Evolutionary conservation across 2,888 invertebrate species (phyloP).

Genomic region (Galeruca laticollis): DNA sequence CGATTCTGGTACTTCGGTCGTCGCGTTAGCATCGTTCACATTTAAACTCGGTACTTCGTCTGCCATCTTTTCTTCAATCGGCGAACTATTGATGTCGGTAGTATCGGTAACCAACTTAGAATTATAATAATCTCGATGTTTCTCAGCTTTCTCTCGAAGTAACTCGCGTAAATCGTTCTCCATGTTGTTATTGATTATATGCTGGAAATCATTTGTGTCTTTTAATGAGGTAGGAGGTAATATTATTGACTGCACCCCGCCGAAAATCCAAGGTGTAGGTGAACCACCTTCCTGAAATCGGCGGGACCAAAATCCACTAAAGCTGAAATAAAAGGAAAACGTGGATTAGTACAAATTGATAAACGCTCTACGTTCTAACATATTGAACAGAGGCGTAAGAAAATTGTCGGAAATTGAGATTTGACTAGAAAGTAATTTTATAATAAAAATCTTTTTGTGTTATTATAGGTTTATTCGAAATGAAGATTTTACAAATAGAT

Average conservation of each 20-base stretch:
- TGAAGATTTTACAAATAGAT: no score
- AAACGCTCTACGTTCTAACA: no score
- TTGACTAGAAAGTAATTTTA: no score
- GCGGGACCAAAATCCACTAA: slow-evolving; percentile 61
- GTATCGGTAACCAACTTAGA: slow-evolving; percentile 49
- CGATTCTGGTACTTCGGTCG: slow-evolving; percentile 41
- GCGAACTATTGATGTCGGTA: slow-evolving; percentile 34
- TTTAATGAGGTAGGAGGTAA: slow-evolving; percentile 12
- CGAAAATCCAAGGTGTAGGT: slow-evolving; percentile 57
- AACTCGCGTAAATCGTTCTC: slow-evolving; percentile 54
- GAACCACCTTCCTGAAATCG: slow-evolving; percentile 55
- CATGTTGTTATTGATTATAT: slow-evolving; percentile 42
- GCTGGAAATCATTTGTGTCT: slow-evolving; percentile 33
- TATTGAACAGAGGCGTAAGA: no score
- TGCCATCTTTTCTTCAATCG: slow-evolving; percentile 52
- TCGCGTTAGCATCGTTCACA: not conserved
- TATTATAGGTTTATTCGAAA: no score
- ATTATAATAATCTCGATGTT: slow-evolving; percentile 59
- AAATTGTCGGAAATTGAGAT: no score
- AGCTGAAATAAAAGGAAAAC: slow-evolving; percentile 54
- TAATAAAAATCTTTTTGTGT: no score
- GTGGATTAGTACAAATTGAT: not conserved
- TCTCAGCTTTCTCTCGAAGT: slow-evolving; percentile 59
- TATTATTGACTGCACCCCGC: slow-evolving; percentile 47
- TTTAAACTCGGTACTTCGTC: slow-evolving; percentile 32